These are phyloP conservation scores for Erythrocebus patas DNA, from an alignment of 2,113 vertebrate genomes.

Conservation along the genomic window DNA sequence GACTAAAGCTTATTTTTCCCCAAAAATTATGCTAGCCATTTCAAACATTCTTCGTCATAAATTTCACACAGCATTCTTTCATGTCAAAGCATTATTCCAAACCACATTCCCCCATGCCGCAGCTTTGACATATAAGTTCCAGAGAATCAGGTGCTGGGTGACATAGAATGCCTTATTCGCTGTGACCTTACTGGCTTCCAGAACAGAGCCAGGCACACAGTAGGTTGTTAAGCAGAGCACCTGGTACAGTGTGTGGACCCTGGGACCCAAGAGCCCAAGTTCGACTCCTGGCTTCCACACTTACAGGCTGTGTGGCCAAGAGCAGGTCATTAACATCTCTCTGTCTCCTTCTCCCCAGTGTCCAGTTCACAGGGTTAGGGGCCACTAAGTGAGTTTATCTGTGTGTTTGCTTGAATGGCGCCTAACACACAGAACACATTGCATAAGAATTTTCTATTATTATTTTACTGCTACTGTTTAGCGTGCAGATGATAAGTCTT, in stretches of 20 bases:
- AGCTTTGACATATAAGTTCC: accelerated
- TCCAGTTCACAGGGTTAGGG: not conserved
- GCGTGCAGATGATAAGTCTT: not conserved
- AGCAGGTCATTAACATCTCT: not conserved
- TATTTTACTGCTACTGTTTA: not conserved
- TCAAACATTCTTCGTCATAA: not conserved
- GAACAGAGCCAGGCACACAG: not conserved
- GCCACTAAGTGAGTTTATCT: accelerated
- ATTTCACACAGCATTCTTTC: not conserved
- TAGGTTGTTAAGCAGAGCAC: not conserved
- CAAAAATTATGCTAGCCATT: not conserved
- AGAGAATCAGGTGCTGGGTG: accelerated
- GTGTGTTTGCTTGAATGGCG: accelerated
- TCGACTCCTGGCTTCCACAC: not conserved
- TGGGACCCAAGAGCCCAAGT: not conserved
- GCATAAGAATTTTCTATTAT: not conserved
- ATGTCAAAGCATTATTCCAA: not conserved
- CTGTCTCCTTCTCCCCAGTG: not conserved
- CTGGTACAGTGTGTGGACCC: not conserved
- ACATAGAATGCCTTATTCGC: not conserved
- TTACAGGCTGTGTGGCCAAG: accelerated
- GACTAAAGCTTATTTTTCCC: not conserved
- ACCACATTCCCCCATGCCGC: accelerated
- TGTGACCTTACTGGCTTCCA: not conserved
- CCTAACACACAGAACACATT: accelerated